Evolutionary conservation across 2,113 vertebrate species (phyloP).

Genomic region (Abramis brama): DNA sequence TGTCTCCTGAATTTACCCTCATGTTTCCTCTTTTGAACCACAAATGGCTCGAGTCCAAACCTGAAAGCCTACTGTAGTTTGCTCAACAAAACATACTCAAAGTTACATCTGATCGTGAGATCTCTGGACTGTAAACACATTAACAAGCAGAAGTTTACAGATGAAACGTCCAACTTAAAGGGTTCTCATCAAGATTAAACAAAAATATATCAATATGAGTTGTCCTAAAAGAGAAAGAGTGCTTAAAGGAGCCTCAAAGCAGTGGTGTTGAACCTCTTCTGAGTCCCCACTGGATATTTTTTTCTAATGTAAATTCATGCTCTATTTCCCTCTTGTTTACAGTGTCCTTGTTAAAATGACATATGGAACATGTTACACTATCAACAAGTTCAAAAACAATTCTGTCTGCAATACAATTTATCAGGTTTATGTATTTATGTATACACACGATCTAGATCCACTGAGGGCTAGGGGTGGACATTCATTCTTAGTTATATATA

Average conservation of each 20-base stretch:
- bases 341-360: too few relatives aligned
- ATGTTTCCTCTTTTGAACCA: constrained; percentile 9
- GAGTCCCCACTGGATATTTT: too few relatives aligned
- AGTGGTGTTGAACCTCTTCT: background rate
- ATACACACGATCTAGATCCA: background rate
- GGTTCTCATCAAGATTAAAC: background rate
- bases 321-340: too few relatives aligned
- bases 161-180: background rate
- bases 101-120: background rate
- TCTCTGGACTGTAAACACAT: background rate
- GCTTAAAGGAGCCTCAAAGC: background rate
- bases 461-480: background rate
- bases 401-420: too few relatives aligned
- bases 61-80: background rate
- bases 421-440: too few relatives aligned
- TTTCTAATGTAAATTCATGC: too few relatives aligned
- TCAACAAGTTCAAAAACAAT: too few relatives aligned
- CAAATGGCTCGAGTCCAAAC: constrained; percentile 21
- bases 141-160: background rate
- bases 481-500: too few relatives aligned
- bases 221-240: background rate
- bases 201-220: background rate
- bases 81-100: background rate
- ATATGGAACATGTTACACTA: too few relatives aligned
- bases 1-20: constrained; percentile 16